Conservation (phyloP, 2,888 invertebrate genomes). For the Patella pellucida region DNA sequence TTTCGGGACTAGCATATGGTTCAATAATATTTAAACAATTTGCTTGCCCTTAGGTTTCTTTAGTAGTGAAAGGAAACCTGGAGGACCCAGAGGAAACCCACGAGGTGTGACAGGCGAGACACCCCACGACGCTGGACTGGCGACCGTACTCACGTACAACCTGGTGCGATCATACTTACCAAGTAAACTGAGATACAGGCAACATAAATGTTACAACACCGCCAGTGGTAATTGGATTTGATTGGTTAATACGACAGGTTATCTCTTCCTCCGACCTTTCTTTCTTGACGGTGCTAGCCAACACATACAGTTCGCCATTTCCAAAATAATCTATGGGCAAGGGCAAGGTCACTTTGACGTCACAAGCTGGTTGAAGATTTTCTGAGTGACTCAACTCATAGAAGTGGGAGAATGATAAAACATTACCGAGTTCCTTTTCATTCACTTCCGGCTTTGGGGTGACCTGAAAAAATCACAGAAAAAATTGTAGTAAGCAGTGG, state of each 20-base stretch:
- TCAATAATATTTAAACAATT: too few relatives aligned
- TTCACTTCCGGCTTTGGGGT: slow-evolving; percentile 36
- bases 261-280: slow-evolving; percentile 9
- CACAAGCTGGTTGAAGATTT: slow-evolving; percentile 22
- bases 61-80: too few relatives aligned
- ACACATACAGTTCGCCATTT: slow-evolving; percentile 33
- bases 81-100: too few relatives aligned
- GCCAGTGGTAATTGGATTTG: slow-evolving; percentile 16
- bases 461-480: slow-evolving; percentile 30
- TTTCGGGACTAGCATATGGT: too few relatives aligned
- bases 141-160: too few relatives aligned
- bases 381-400: slow-evolving; percentile 33
- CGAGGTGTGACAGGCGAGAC: too few relatives aligned
- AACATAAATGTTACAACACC: slow-evolving; percentile 25
- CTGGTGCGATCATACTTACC: background rate
- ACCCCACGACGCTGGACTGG: too few relatives aligned
- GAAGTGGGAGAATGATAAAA: slow-evolving; percentile 42
- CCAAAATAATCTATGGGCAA: slow-evolving; percentile 38
- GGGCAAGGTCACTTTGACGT: slow-evolving; percentile 35
- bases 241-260: slow-evolving; percentile 28
- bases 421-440: slow-evolving; percentile 30
- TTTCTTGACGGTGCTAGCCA: slow-evolving; percentile 22
- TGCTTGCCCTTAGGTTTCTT: too few relatives aligned
- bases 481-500: background rate
- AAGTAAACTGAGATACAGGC: slow-evolving; percentile 21